Percentiles rank a stretch among this genome's conserved stretches.
Conservation (phyloP, 1,140 invertebrate species). For the Papilio machaon region DNA sequence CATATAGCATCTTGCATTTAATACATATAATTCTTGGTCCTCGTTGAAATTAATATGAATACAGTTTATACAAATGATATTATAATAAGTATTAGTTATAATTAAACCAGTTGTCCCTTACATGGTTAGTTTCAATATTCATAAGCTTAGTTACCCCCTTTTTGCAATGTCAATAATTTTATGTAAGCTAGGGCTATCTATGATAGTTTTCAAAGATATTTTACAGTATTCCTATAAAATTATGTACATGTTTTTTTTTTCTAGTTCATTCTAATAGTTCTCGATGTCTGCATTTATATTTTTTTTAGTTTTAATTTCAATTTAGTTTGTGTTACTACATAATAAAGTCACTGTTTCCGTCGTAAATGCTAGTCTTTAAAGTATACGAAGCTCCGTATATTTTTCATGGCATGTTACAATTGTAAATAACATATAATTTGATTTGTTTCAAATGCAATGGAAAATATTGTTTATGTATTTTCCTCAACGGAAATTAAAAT, state of each 20-base stretch:
- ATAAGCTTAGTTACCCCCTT: constrained; percentile 52
- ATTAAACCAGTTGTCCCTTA: constrained; percentile 53
- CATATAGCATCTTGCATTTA: constrained; percentile 60
- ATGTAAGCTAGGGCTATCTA: constrained; percentile 4
- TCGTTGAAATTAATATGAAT: constrained; percentile 55
- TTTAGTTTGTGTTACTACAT: constrained; percentile 22
- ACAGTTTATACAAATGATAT: constrained; percentile 57
- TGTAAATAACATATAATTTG: constrained; percentile 45
- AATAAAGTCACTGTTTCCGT: constrained; percentile 51
- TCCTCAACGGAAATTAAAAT: neutral
- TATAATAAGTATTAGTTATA: constrained; percentile 55
- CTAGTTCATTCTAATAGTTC: constrained; percentile 47
- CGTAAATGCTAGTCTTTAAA: constrained; percentile 49
- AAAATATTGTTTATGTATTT: constrained; percentile 11
- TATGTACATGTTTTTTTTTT: constrained; percentile 45
- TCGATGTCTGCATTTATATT: constrained; percentile 62
- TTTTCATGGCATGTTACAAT: constrained; percentile 47
- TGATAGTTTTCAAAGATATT: constrained; percentile 54
- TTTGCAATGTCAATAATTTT: constrained; percentile 47
- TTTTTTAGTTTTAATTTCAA: constrained; percentile 39
- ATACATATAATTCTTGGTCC: constrained; percentile 52
- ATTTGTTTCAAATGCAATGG: constrained; percentile 45
- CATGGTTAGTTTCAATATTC: constrained; percentile 58
- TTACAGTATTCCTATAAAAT: constrained; percentile 66
- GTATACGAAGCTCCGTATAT: constrained; percentile 49